Evolutionary conservation across 2,888 invertebrate species (phyloP), one percentile per base, ranked within the genome.

Genomic region (Pseudococcus longispinus): DNA sequence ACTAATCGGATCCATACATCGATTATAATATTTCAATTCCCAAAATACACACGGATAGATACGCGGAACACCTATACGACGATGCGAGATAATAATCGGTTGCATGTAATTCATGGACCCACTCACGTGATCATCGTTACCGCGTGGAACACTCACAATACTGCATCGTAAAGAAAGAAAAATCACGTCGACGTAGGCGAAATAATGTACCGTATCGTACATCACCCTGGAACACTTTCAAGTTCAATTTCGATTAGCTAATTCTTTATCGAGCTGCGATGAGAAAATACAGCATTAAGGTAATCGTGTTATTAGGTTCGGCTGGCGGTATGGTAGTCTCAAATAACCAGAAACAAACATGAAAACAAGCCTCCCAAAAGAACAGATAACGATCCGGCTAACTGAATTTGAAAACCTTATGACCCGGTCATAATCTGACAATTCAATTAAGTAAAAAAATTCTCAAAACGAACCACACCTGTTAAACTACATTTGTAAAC

Each of bases 361-460:
- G 1, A n/a, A 51, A 15, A 15, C n/a, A 51, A 51, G 15, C 5
- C 2, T 3, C 6, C 4, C n/a, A 51, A n/a, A 51, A 51, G n/a
- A 51, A 51, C 37, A 60, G 55, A 55, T 55, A 55, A 18, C 4
- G 55, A 55, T 55, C 55, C 15, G n/a, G n/a, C n/a, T 23, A 60
- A 60, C 37, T 8, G 37, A 60, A 8, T 70, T 70, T 18, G 70
- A 70, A 29, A 70, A 70, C 26, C 18, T 13, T 32, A 70, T 70
- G 32, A 29, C 29, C 29, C 32, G 70, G 29, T 15, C 70, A 29
- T 70, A 70, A 70, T 70, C 70, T 42, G 23, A 42, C 77, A 80
- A 80, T 42, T 80, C 77, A 80, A 80, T 80, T 80, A 80, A 42
- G 77, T 80, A 4, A 18, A 42, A 80, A 74, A 80, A 42, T 42